phyloP scores from a whole-genome alignment of 2,113 vertebrate genomes.

The Excalfactoria chinensis region DNA sequence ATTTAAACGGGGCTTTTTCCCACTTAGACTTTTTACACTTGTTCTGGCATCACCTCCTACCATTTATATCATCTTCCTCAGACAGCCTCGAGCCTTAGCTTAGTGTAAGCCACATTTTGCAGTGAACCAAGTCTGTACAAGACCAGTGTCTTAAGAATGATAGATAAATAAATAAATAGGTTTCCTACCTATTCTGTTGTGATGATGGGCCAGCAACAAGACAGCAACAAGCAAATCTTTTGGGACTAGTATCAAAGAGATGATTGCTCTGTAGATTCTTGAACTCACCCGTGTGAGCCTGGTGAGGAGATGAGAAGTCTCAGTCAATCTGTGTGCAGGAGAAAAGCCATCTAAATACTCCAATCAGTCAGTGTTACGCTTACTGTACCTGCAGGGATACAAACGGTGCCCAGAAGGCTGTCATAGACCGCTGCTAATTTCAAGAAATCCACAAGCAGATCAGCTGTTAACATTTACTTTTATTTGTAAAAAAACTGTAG shows the following conservation, averaged over 20 bases:
- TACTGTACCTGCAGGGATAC: background rate
- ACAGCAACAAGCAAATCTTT: background rate
- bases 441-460: slow-evolving; percentile 14
- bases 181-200: background rate
- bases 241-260: background rate
- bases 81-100: background rate
- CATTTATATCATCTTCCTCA: slow-evolving; percentile 7
- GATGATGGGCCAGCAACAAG: background rate
- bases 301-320: background rate
- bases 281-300: background rate
- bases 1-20: background rate
- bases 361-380: background rate
- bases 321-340: background rate
- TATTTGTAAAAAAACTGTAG: slow-evolving; percentile 71
- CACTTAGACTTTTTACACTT: background rate
- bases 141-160: background rate
- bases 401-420: background rate
- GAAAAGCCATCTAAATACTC: background rate
- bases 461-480: slow-evolving; percentile 60
- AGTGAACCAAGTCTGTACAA: background rate
- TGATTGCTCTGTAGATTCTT: background rate
- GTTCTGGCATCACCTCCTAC: background rate
- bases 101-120: background rate
- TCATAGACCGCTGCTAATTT: background rate
- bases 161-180: background rate